A percentile compares a stretch with the other conserved stretches of the same genome.
These are phyloP conservation scores for Iselma pallidipennis DNA, from an alignment of 2,888 invertebrate genomes.

Conservation along the genomic window DNA sequence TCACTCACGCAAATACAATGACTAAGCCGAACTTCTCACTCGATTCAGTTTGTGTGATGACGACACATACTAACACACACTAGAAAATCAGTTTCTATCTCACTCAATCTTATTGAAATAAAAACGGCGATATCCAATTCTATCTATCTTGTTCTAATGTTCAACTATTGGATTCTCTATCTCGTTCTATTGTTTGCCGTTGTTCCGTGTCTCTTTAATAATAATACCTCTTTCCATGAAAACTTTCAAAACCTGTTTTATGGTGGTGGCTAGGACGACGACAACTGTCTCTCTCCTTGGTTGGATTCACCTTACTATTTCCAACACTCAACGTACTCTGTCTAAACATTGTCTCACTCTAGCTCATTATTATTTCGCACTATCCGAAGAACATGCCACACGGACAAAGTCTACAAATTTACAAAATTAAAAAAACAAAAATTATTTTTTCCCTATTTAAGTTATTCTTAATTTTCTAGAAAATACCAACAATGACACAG, in stretches of 20 bases:
- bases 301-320: slow-evolving; percentile 54
- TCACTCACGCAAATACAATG: slow-evolving; percentile 46
- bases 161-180: slow-evolving; percentile 3
- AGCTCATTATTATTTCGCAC: slow-evolving; percentile 26
- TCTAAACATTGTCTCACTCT: slow-evolving; percentile 39
- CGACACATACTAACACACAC: slow-evolving; percentile 16
- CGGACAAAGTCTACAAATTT: slow-evolving; percentile 38
- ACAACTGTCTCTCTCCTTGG: slow-evolving; percentile 51
- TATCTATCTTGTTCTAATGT: slow-evolving; percentile 12
- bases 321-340: slow-evolving; percentile 45
- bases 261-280: slow-evolving; percentile 5
- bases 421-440: too few species aligned
- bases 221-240: slow-evolving; percentile 51
- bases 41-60: slow-evolving; percentile 19
- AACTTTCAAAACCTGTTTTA: slow-evolving; percentile 56
- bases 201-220: too few species aligned
- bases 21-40: slow-evolving; percentile 40
- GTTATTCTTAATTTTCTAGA: background rate
- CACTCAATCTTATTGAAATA: background rate
- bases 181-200: slow-evolving; percentile 27
- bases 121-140: too few species aligned
- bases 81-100: background rate
- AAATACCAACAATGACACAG: too few species aligned
- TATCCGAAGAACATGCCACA: slow-evolving; percentile 36
- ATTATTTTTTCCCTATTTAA: too few species aligned